Conservation (phyloP, 2,113 vertebrate genomes). For the Ammospiza caudacuta region DNA sequence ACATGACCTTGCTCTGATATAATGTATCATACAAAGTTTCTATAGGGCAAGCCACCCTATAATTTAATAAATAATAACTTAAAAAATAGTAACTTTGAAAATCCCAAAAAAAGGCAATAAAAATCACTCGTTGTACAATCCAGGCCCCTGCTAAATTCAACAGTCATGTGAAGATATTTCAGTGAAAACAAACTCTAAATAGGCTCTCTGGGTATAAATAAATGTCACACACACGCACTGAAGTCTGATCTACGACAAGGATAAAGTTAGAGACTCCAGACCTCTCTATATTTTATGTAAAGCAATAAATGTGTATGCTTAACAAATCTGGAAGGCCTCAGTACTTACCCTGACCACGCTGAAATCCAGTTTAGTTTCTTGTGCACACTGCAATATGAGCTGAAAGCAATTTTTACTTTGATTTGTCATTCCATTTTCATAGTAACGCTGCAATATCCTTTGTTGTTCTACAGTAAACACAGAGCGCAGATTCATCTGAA, state of each 20-base stretch:
- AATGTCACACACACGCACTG: background rate
- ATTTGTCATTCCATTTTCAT: slow-evolving; percentile 99
- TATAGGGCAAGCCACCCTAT: background rate
- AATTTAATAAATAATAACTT: background rate
- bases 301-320: slow-evolving; percentile 45
- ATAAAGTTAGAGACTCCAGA: slow-evolving; percentile 43
- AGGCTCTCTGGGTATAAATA: slow-evolving; percentile 15
- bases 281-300: slow-evolving; percentile 24
- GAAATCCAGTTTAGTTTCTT: slow-evolving; percentile 98
- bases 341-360: slow-evolving; percentile 96
- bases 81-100: background rate
- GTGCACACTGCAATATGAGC: slow-evolving; percentile 98
- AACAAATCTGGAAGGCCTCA: slow-evolving; percentile 63
- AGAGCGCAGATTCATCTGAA: slow-evolving; percentile 98
- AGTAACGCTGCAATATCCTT: slow-evolving; percentile 96
- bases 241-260: background rate
- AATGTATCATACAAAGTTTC: background rate
- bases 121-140: background rate
- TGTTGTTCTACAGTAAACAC: slow-evolving; percentile 97
- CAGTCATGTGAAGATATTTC: slow-evolving; percentile 16
- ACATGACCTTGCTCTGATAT: background rate
- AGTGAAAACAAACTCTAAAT: background rate
- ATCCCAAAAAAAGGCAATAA: background rate
- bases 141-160: background rate
- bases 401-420: slow-evolving; percentile 99